Evolutionary conservation across 2,797 vertebrate species (phyloP), one percentile per base, ranked within the genome.

Genomic region (Pipistrellus pygmaeus): DNA sequence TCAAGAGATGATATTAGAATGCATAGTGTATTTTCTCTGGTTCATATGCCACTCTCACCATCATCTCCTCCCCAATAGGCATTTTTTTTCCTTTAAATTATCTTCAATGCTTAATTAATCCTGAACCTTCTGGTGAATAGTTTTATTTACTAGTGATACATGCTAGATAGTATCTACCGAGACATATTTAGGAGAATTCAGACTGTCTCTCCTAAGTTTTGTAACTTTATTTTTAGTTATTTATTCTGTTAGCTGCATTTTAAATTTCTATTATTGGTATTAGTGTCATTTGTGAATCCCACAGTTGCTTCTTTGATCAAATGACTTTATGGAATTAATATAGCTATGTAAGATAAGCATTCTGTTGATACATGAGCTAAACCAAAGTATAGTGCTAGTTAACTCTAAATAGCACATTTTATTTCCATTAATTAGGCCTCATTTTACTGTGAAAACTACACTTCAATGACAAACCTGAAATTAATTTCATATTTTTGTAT

Each of bases 311-410:
- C 20, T 51, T 55, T 57, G 62, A 95, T 38, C 64, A 8, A 78
- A 80, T 57, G 14, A 72, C 21, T 80, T 78, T 55, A 14, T 35
- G 7, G 8, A 48, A 51, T 41, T 30, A 51, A 57, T 48, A 30
- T 75, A 86, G 17, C 44, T 53, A 80, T 35, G 21, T 55, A 72
- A 32, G 30, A 53, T 32, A 68, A 66, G 3, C 41, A 62, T n/a
- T 10, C 0, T 48, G 13, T 77, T 53, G 32, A 62, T 27, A 23
- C 30, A 38, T 71, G 41, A 35, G 35, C 20, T 27, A 90, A 85
- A 84, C 85, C 53, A 78, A 96, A 97, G 46, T 38, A 85, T 64
- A 35, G 15, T 72, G 4, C 23, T 6, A 85, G 18, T 85, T 68
- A 85, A 72, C n/a, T 53, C 30, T 81, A 20, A 3, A n/a, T 18